Percentiles rank a stretch among this genome's conserved stretches.
Conservation (phyloP, 2,888 invertebrate genomes). For the Agrochola litura region DNA sequence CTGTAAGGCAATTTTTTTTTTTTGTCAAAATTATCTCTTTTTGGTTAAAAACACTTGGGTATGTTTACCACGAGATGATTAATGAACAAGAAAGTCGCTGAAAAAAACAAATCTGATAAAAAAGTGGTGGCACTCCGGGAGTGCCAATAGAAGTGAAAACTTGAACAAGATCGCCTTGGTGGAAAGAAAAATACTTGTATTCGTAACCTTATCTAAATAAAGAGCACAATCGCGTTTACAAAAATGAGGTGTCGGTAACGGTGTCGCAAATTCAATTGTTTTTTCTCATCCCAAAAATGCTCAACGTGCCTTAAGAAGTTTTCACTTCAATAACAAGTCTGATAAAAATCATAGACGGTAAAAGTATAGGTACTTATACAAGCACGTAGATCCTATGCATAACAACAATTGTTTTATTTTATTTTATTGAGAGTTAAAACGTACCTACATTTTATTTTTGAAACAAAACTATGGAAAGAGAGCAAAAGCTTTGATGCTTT, state of each 20-base stretch:
- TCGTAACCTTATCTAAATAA: too few relatives aligned
- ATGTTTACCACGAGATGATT: not conserved
- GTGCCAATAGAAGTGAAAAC: too few relatives aligned
- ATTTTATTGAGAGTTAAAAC: not conserved
- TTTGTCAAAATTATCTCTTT: not conserved
- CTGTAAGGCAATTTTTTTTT: too few relatives aligned
- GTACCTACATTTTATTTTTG: slow-evolving; percentile 15
- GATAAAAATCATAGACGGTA: not conserved
- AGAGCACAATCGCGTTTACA: too few relatives aligned
- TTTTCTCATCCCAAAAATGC: too few relatives aligned
- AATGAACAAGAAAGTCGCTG: not conserved
- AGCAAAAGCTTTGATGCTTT: slow-evolving; percentile 10
- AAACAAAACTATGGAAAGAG: slow-evolving; percentile 3
- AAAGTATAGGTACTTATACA: not conserved
- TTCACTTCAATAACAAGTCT: not conserved
- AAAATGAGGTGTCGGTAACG: too few relatives aligned
- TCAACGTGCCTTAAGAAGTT: too few relatives aligned
- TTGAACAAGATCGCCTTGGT: too few relatives aligned
- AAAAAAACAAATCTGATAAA: not conserved
- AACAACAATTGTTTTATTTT: not conserved
- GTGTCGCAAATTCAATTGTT: too few relatives aligned
- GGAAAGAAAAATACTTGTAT: too few relatives aligned
- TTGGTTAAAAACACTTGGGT: not conserved
- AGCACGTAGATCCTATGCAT: not conserved
- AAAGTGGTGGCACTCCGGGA: not conserved